Percentiles rank a stretch among this genome's conserved stretches.
Conservation (phyloP, 1,140 invertebrate species). For the Eriosoma lanigerum region DNA sequence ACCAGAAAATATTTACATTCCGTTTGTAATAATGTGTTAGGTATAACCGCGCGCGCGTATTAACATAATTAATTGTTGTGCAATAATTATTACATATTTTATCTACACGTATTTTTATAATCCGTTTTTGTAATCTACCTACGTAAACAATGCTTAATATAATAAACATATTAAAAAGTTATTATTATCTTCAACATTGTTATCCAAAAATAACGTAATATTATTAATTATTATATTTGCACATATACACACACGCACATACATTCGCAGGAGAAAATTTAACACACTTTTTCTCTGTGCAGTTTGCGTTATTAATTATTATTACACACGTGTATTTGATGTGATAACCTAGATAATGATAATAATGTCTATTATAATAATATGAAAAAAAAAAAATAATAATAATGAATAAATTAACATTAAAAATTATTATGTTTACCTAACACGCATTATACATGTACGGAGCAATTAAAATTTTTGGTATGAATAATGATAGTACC, state of each 20-base stretch:
- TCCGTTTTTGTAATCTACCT: neutral
- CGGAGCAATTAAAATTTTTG: neutral
- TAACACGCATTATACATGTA: too few relatives aligned
- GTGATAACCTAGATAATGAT: neutral
- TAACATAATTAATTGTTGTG: neutral
- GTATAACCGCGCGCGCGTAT: too few relatives aligned
- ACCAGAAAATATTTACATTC: conserved; percentile 3
- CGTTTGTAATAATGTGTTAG: neutral
- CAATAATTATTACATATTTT: too few relatives aligned
- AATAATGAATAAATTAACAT: neutral
- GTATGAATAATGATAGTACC: too few relatives aligned
- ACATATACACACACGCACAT: neutral
- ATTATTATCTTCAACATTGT: neutral
- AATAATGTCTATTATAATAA: neutral
- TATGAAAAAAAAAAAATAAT: neutral
- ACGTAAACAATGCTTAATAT: neutral
- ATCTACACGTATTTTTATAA: conserved; percentile 3
- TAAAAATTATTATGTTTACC: neutral
- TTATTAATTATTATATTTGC: neutral
- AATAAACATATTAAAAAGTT: neutral
- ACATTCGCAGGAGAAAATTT: neutral
- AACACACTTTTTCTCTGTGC: conserved; percentile 24
- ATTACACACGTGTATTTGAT: neutral
- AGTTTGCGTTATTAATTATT: conserved; percentile 1
- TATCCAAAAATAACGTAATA: conserved; percentile 6